Base-by-base conservation (phyloP, 2,113 vertebrate genomes). In the Phycodurus eques region DNA sequence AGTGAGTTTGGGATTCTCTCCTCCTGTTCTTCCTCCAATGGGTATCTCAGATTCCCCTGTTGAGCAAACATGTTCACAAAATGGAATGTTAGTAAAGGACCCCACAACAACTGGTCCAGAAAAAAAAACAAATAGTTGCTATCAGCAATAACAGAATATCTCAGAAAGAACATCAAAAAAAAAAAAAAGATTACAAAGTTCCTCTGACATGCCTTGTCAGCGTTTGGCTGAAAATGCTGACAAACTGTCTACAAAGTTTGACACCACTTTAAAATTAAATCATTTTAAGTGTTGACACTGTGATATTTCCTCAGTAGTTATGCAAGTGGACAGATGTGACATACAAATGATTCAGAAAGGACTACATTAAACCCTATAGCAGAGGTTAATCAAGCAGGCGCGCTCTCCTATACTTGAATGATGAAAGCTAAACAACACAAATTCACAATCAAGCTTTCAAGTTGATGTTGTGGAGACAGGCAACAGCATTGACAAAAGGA, bases 401-500 rank as follows among this genome's bases (percentile, higher is more conserved):
- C 12, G 22, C n/a, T 8, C 43, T 47, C 44, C 64, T 14, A 46
- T 31, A 47, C 43, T 19, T 47, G 11, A 44, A 65, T 14, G 64
- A 13, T 67, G 70, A 72, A 61, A 68, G 49, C 74, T 79, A 79
- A 61, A 74, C 63, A 63, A 94, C 78, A 92, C 83, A 91, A 92
- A 85, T 64, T 78, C 71, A 96, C 93, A 94, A 93, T 93, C 93
- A 94, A 95, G 91, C 93, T 94, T 94, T 95, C 92, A 80, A 75
- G 70, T 82, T 83, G 72, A 81, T 79, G 67, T 84, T 80, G 71
- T 93, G 83, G 81, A 88, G 94, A 98, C 95, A 98, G 96, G 96
- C 94, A 98, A 98, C 92, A 97, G 96, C 95, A 98, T 98, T 98
- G 95, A 98, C 96, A 92, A 87, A 91, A 96, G 94, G 96, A 98